Evolutionary conservation across 2,113 vertebrate genomes (phyloP), one percentile per base, ranked within the genome.

Genomic region (Coryphaenoides rupestris): DNA sequence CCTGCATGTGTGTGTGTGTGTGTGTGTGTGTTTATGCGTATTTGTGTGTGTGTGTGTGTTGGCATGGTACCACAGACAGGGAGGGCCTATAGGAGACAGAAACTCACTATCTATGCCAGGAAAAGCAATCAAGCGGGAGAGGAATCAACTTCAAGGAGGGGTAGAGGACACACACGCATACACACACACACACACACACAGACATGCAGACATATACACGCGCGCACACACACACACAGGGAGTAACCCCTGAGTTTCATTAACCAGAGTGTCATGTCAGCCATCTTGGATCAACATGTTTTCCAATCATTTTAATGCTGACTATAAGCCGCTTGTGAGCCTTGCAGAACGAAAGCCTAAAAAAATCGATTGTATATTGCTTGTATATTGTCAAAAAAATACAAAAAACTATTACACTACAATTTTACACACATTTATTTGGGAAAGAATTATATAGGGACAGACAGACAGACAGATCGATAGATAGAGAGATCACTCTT

Each of bases 81-180:
- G 86, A 81, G 88, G 80, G 82, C 66, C 46, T 68, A 72, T 73
- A 77, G 69, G 69, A 76, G 69, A 73, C 73, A 66, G 68, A 77
- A 73, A 66, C 56, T 77, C 73, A 68, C 60, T 77, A 69, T 81
- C 76, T 79, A 58, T 81, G 77, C 78, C 80, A 85, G 89, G 87
- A 90, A 89, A 76, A 84, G 85, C 69, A 90, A 90, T 90, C 85
- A 87, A 75, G 74, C 62, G 72, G 69, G 72, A 80, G 75, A 75
- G 66, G 70, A 78, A 70, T 67, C 66, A 28, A 72, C 52, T 63
- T 62, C 64, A 79, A 77, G 82, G 79, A 66, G 68, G 72, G 66
- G 69, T 46, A 71, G 47, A 53, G 64, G 33, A 40, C 33, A 40
- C 9, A 12, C 33, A 40, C 33, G 13, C 28, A 33, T 12, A 40